A percentile compares a stretch with the other conserved stretches of the same genome.
Conservation (phyloP, 2,113 vertebrate species). For the Callorhinus ursinus region DNA sequence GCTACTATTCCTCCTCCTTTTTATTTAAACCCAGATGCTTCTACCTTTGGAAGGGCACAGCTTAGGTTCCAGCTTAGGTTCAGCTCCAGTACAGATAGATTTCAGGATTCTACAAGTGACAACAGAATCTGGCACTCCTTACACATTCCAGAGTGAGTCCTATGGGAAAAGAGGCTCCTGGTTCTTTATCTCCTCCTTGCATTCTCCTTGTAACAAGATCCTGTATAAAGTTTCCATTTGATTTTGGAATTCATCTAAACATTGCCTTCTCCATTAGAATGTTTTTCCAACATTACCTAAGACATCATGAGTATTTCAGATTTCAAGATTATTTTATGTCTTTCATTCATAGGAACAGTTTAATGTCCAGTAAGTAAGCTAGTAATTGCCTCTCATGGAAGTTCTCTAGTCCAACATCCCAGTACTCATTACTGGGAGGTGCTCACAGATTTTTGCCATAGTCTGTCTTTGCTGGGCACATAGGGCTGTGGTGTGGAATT, state of each 20-base stretch:
- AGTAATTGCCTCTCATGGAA: background rate
- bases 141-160: background rate
- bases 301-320: background rate
- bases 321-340: slow-evolving; percentile 6
- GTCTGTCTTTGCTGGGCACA: background rate
- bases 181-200: background rate
- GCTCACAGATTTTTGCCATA: background rate
- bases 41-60: background rate
- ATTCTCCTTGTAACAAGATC: background rate
- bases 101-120: background rate
- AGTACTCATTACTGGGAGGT: background rate
- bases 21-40: background rate
- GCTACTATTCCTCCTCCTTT: background rate
- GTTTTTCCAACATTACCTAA: background rate
- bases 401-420: background rate
- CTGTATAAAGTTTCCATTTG: background rate
- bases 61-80: background rate
- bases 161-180: background rate
- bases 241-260: background rate
- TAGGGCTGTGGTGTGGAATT: background rate
- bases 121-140: background rate
- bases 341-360: background rate
- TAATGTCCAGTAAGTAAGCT: background rate
- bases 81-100: background rate
- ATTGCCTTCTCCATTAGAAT: background rate